phyloP scores from a whole-genome alignment of 2,888 invertebrate genomes.

The Hipparchia semele region DNA sequence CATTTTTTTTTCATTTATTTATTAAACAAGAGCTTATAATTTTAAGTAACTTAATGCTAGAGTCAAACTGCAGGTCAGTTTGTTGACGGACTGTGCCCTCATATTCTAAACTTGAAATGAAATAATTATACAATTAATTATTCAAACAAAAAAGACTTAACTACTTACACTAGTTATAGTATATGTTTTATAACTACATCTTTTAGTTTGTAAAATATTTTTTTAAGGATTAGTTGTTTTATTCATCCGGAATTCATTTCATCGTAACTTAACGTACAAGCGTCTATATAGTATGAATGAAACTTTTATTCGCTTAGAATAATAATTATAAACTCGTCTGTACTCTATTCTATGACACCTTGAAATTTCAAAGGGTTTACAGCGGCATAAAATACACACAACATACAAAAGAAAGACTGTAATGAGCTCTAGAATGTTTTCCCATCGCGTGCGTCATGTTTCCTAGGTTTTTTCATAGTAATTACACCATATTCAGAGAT shows the following conservation, averaged over 20 bases:
- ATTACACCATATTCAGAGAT: neutral
- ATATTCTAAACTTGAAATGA: no score
- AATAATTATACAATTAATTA: no score
- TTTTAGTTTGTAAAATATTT: no score
- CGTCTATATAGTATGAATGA: neutral
- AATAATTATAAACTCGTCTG: neutral
- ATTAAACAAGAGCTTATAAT: no score
- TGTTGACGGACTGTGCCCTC: no score
- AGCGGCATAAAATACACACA: neutral
- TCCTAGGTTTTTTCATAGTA: neutral
- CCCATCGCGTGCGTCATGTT: neutral
- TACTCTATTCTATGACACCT: neutral
- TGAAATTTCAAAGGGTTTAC: neutral
- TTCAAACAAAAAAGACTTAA: no score
- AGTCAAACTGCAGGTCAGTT: no score
- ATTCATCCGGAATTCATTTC: neutral
- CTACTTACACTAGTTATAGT: no score
- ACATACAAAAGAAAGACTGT: neutral
- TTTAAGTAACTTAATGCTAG: no score
- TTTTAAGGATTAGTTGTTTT: no score
- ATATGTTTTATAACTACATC: no score
- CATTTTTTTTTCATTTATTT: no score
- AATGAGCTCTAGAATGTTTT: neutral
- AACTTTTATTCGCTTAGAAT: neutral
- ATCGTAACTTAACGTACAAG: neutral